Evolutionary conservation across 2,113 vertebrate species (phyloP), one percentile per base, ranked within the genome.

Genomic region (Atherinomorus stipes): DNA sequence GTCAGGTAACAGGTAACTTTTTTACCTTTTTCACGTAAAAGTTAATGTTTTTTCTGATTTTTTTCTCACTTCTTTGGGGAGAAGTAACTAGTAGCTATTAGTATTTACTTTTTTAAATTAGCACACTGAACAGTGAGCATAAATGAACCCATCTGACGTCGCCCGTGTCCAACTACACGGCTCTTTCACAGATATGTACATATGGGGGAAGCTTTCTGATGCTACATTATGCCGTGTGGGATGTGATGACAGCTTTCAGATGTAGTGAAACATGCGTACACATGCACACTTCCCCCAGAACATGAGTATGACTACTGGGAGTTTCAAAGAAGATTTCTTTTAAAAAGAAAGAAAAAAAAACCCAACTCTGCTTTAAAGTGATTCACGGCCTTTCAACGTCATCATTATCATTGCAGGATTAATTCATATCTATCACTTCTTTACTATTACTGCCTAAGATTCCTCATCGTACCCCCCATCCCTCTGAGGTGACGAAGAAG

Each of bases 211-310:
- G 56, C n/a, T 72, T 70, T 12, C 70, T 72, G 74, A 68, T 65
- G 74, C 50, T 72, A 62, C 47, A 2, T 58, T 62, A 62, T 31
- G 65, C 42, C 64, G 44, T 65, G 81, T 85, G 86, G 80, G 89
- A 80, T 22, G 68, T 23, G 38, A 58, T 75, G 28, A 42, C 72
- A 64, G 31, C 67, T 25, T 42, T 23, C 65, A 57, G 62, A 83
- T 28, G 2, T 45, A 58, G 31, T 52, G 38, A 69, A 57, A 83
- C 83, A 56, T 65, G 60, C 70, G 66, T 64, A 78, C 68, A 81
- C 74, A 64, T 78, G 79, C 73, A 85, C 74, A 58, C 70, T 69
- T 64, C 42, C 60, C 60, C 75, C 81, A 64, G 77, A 84, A 22
- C 61, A 23, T 21, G 70, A 11, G 19, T 56, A 4, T 61, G 40